These are phyloP conservation scores for Helobdella robusta DNA, from an alignment of 2,888 invertebrate species.

Conservation along the genomic window DNA sequence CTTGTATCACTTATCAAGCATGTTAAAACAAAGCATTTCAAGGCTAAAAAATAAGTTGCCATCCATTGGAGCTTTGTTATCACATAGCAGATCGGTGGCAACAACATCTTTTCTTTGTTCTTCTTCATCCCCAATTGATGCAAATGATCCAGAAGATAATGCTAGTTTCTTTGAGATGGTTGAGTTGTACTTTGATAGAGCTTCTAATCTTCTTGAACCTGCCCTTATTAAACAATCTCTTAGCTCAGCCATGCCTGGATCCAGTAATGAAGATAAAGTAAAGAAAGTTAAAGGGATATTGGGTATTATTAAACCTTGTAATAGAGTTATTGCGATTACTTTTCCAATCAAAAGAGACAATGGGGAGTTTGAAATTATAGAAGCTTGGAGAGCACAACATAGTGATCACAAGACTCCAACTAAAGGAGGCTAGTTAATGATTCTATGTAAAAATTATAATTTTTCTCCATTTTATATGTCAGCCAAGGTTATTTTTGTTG, in stretches of 20 bases:
- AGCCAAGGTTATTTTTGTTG: not conserved
- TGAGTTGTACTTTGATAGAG: slow-evolving; percentile 94
- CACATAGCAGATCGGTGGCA: not conserved
- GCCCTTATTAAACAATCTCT: slow-evolving; percentile 76
- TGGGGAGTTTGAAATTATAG: slow-evolving; percentile 91
- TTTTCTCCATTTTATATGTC: not conserved
- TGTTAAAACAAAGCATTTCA: slow-evolving; percentile 9
- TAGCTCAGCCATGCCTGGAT: slow-evolving; percentile 49
- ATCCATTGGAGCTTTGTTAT: not conserved
- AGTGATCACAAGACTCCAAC: slow-evolving; percentile 90
- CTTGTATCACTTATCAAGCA: not conserved
- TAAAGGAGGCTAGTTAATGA: slow-evolving; percentile 75
- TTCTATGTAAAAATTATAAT: not conserved
- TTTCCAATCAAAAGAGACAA: slow-evolving; percentile 92
- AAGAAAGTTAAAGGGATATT: slow-evolving; percentile 62
- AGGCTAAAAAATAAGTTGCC: not conserved
- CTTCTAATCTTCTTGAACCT: slow-evolving; percentile 71
- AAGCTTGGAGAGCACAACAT: slow-evolving; percentile 94
- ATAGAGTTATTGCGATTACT: slow-evolving; percentile 71
- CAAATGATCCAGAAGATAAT: slow-evolving; percentile 27
- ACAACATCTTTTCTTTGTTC: not conserved
- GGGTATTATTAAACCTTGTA: slow-evolving; percentile 91
- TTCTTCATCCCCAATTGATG: slow-evolving; percentile 25
- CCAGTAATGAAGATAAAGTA: slow-evolving; percentile 19
- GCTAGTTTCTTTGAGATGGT: slow-evolving; percentile 54